Evolutionary conservation across 2,113 vertebrate species (phyloP).

Genomic region (Apodemus speciosus): DNA sequence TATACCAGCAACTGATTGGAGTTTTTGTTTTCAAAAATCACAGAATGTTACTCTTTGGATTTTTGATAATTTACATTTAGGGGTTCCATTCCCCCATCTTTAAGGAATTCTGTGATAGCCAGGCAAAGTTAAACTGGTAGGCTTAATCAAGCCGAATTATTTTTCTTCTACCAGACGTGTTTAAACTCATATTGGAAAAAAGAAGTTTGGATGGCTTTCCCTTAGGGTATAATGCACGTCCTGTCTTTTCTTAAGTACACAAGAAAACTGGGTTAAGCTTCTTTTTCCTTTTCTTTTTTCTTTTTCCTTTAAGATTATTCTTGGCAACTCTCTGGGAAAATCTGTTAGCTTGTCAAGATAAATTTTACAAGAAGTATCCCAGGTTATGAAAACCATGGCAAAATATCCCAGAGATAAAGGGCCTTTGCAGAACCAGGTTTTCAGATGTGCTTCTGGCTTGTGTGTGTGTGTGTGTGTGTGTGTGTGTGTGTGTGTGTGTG

Average conservation of each 20-base stretch:
- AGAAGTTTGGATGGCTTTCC: slow-evolving; percentile 4
- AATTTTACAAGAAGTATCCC: slow-evolving; percentile 74
- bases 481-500: background rate
- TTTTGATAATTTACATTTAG: slow-evolving; percentile 43
- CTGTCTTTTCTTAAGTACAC: slow-evolving; percentile 69
- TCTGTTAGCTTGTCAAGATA: slow-evolving; percentile 79
- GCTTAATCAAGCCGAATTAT: slow-evolving; percentile 5
- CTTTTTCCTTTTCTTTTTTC: slow-evolving; percentile 38
- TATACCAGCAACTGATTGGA: background rate
- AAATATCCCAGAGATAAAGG: slow-evolving; percentile 69
- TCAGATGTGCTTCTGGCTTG: slow-evolving; percentile 30
- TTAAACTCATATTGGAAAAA: slow-evolving; percentile 47
- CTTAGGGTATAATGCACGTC: slow-evolving; percentile 69
- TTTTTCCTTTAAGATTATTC: slow-evolving; percentile 69
- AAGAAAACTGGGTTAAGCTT: slow-evolving; percentile 68
- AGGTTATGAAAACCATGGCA: slow-evolving; percentile 70
- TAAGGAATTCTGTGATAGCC: slow-evolving; percentile 29
- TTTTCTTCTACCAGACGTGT: slow-evolving; percentile 59
- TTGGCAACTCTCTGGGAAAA: slow-evolving; percentile 76
- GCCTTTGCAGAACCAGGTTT: slow-evolving; percentile 61
- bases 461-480: background rate
- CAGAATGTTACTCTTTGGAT: slow-evolving; percentile 45
- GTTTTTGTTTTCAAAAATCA: slow-evolving; percentile 50
- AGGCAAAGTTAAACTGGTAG: slow-evolving; percentile 45
- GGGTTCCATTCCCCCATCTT: background rate